A percentile compares a stretch with the other conserved stretches of the same genome.
Conservation (phyloP, 2,113 vertebrate genomes). For the Chionomys nivalis region DNA sequence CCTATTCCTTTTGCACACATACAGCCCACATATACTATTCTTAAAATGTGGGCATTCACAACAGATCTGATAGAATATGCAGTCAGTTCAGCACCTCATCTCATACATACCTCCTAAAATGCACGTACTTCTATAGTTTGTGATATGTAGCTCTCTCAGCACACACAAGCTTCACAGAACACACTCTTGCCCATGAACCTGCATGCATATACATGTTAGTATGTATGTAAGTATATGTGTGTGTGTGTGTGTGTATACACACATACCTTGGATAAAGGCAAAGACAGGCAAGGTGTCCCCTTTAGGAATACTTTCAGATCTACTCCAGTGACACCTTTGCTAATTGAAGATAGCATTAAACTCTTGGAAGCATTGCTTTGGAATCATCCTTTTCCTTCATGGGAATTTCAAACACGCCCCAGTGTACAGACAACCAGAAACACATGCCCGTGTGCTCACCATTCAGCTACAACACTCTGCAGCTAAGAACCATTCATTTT, state of each 20-base stretch:
- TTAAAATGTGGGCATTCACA: neutral
- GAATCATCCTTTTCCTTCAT: neutral
- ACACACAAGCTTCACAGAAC: neutral
- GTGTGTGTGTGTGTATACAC: too few relatives aligned
- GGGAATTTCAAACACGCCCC: neutral
- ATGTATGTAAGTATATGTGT: too few relatives aligned
- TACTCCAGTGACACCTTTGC: too few relatives aligned
- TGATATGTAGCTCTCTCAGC: neutral
- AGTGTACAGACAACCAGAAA: neutral
- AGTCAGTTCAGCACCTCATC: neutral
- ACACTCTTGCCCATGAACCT: rapidly evolving
- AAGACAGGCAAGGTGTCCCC: neutral
- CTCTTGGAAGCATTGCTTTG: neutral
- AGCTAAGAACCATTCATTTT: neutral
- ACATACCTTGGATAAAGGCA: neutral
- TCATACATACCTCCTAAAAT: neutral
- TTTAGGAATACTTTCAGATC: neutral
- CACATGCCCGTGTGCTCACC: neutral
- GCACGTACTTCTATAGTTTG: neutral
- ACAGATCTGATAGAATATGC: neutral
- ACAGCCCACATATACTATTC: rapidly evolving
- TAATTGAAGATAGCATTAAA: neutral
- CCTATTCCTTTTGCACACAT: too few relatives aligned
- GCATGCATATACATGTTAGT: neutral
- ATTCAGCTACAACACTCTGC: neutral